phyloP scores from a whole-genome alignment of 2,797 vertebrate genomes.

The Sebastes wilsoni region DNA sequence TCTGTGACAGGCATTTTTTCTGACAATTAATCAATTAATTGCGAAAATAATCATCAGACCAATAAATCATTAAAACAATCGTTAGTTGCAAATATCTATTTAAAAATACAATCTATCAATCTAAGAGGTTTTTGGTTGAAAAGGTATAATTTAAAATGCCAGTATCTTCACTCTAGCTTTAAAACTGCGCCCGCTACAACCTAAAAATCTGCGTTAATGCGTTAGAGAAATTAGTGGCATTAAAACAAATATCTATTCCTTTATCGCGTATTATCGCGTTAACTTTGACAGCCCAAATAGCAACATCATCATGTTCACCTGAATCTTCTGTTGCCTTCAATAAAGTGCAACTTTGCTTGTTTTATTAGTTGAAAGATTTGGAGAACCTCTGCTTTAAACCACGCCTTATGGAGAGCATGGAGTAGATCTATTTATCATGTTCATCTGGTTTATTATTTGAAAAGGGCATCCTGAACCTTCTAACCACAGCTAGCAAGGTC shows the following conservation, averaged over 20 bases:
- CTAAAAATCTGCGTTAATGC: too few relatives aligned
- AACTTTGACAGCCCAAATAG: too few relatives aligned
- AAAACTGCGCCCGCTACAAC: too few relatives aligned
- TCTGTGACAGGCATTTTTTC: rapidly evolving
- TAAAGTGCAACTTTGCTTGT: background rate
- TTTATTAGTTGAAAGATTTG: background rate
- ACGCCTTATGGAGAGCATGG: background rate
- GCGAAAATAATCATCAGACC: too few relatives aligned
- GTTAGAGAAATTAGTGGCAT: too few relatives aligned
- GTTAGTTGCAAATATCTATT: background rate
- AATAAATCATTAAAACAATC: background rate
- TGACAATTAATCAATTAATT: background rate
- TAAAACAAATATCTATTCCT: rapidly evolving
- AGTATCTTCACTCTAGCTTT: too few relatives aligned
- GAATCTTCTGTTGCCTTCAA: background rate
- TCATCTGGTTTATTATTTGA: background rate
- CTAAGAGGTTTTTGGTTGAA: rapidly evolving
- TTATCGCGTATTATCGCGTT: rapidly evolving
- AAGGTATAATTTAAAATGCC: rapidly evolving
- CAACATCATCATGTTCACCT: background rate
- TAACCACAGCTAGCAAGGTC: background rate
- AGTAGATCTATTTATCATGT: background rate
- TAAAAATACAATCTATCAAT: background rate
- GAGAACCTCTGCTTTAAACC: background rate
- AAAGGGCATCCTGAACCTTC: background rate